Base-by-base conservation (phyloP, 1,140 invertebrate genomes). In the Homalodisca vitripennis region DNA sequence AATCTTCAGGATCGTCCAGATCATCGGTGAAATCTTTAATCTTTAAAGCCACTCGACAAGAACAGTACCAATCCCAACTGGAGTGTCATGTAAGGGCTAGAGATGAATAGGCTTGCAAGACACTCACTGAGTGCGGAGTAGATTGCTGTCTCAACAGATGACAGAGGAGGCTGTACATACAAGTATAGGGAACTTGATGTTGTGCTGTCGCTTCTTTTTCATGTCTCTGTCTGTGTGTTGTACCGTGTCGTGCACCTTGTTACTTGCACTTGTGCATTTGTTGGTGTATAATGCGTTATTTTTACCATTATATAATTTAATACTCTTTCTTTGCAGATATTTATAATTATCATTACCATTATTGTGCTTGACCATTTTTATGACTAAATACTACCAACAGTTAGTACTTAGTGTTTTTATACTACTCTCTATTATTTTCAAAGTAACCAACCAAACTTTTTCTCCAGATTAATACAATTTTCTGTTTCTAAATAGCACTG, bases 31-130 rank as follows among this genome's bases (percentile, higher is more conserved):
- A 20, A 26, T 60, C 55, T 27, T 60, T 26, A 22, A 60, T 13
- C 14, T 60, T 10, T 13, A 60, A 30, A 27, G 55, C 55, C 14
- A 60, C 24, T 60, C 14, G 55, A 30, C 55, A 26, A 3, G 12
- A 60, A 27, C 55, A 60, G 55, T 27, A 3, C 24, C 26, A 10
- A 26, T 2, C 55, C 26, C 14, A 60, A 10, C 13, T 27, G 55
- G 55, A 60, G 55, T 13, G 24, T 10, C 22, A 60, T n/a, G 55
- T 60, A 60, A 60, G 55, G n/a, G 6, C 34, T 41, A 41, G 34
- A 6, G 34, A 41, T 10, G n/a, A n/a, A n/a, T n/a, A n/a, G n/a
- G n/a, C n/a, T n/a, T n/a, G n/a, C n/a, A n/a, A n/a, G 34, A 41
- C 6, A 41, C 6, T 41, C 6, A 41, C n/a, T n/a, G n/a, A n/a